Percentiles rank a stretch among this genome's conserved stretches.
phyloP scores from a whole-genome alignment of 2,113 vertebrate species.

The Phalacrocorax aristotelis region DNA sequence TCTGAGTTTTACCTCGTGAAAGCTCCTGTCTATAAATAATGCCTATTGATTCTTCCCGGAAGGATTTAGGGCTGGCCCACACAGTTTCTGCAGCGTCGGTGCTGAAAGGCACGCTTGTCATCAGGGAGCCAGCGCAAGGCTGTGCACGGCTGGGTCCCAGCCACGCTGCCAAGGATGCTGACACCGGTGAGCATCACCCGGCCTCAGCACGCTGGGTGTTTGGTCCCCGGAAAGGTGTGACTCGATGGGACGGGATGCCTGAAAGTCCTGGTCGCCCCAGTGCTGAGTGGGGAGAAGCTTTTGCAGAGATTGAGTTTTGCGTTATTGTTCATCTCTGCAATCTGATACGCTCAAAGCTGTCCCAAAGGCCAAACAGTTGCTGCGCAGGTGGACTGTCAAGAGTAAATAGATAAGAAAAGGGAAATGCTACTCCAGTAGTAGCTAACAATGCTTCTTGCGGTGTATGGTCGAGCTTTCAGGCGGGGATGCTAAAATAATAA shows the following conservation, averaged over 20 bases:
- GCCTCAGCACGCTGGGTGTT: fast-evolving
- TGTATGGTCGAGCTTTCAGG: not conserved
- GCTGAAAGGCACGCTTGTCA: not conserved
- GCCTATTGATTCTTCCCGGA: not conserved
- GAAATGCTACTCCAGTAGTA: fast-evolving
- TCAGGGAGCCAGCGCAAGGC: not conserved
- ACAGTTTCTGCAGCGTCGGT: not conserved
- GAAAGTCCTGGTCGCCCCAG: not conserved
- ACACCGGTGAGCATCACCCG: not conserved
- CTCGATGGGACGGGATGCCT: not conserved
- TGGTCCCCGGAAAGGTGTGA: not conserved
- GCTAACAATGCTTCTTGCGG: not conserved
- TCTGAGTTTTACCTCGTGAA: not conserved
- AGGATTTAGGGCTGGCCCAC: not conserved
- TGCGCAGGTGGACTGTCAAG: not conserved
- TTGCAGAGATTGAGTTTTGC: not conserved
- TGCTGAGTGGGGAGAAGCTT: not conserved
- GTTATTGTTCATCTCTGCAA: not conserved
- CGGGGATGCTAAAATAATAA: not conserved
- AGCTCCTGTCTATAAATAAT: not conserved
- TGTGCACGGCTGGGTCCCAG: fast-evolving
- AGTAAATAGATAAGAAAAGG: not conserved
- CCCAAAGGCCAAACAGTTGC: not conserved
- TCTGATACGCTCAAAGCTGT: not conserved
- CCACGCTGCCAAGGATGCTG: not conserved